phyloP scores from a whole-genome alignment of 2,797 vertebrate genomes.

The Melanogrammus aeglefinus region DNA sequence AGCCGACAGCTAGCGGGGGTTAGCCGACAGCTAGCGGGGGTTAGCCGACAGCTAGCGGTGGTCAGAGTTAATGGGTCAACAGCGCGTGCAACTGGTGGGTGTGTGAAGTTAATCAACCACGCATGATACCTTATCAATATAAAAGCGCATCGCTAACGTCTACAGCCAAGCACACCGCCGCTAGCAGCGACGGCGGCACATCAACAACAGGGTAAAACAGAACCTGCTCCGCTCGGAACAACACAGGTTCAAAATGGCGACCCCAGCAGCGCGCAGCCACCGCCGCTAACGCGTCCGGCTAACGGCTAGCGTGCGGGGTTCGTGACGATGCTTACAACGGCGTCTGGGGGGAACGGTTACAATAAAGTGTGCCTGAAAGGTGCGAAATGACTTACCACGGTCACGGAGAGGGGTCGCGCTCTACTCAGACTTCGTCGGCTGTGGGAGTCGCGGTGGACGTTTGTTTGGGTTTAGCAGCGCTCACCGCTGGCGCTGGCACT shows the following conservation, averaged over 20 bases:
- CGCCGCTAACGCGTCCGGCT: constrained; percentile 67
- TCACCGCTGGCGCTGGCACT: constrained; percentile 63
- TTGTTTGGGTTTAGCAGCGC: constrained; percentile 70
- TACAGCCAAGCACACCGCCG: not conserved
- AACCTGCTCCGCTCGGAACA: constrained; percentile 69
- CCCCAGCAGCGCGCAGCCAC: constrained; percentile 71
- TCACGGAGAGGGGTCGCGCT: constrained; percentile 6
- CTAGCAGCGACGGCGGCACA: constrained; percentile 45
- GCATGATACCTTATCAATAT: not conserved
- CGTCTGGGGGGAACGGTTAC: constrained; percentile 10
- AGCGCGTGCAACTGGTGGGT: constrained; percentile 21
- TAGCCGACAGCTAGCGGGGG: constrained; percentile 37
- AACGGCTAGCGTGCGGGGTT: constrained; percentile 55
- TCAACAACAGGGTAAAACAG: constrained; percentile 66
- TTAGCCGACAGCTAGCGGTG: constrained; percentile 60
- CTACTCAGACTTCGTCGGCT: constrained; percentile 23
- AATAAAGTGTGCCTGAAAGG: not conserved
- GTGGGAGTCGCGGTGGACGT: constrained; percentile 38
- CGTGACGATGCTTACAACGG: constrained; percentile 41
- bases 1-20: too few species aligned
- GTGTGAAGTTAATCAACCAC: constrained; percentile 2
- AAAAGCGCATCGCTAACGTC: constrained; percentile 6
- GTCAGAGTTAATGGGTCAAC: constrained; percentile 46
- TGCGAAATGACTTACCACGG: constrained; percentile 10
- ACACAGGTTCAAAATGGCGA: constrained; percentile 77